Evolutionary conservation across 2,797 vertebrate genomes (phyloP).

Genomic region (Falco novaeseelandiae): DNA sequence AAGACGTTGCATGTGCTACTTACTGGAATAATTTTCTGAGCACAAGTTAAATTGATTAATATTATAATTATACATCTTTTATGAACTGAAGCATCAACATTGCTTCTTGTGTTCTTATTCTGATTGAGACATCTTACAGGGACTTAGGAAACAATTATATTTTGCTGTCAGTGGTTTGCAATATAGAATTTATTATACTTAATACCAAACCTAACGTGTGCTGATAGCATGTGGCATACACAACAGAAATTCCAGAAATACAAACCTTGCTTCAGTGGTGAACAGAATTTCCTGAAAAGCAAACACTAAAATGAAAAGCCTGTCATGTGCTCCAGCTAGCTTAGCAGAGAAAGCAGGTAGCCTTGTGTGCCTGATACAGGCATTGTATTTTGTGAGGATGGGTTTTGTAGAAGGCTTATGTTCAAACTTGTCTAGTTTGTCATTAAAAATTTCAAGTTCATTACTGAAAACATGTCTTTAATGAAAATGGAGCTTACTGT

Average conservation of each 20-base stretch:
- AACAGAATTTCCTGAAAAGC: background rate
- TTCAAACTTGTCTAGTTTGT: background rate
- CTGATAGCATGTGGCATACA: fast-evolving
- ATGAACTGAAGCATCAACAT: background rate
- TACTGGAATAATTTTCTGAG: background rate
- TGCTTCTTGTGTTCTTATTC: background rate
- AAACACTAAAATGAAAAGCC: background rate
- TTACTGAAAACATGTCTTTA: background rate
- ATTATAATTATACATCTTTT: background rate
- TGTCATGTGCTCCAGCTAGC: background rate
- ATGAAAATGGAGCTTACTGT: background rate
- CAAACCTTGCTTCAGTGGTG: background rate
- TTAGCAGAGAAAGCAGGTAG: fast-evolving
- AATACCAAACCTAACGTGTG: background rate
- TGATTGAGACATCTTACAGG: background rate
- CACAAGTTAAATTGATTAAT: background rate
- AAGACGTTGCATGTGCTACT: background rate
- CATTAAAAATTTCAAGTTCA: background rate
- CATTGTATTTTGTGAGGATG: fast-evolving
- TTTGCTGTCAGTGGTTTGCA: background rate
- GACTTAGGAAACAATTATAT: background rate
- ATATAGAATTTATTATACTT: background rate
- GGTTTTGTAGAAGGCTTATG: background rate
- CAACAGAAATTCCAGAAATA: background rate
- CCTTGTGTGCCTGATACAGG: background rate